These are phyloP conservation scores for Dromas ardeola DNA, from an alignment of 2,113 vertebrate genomes.

Conservation along the genomic window DNA sequence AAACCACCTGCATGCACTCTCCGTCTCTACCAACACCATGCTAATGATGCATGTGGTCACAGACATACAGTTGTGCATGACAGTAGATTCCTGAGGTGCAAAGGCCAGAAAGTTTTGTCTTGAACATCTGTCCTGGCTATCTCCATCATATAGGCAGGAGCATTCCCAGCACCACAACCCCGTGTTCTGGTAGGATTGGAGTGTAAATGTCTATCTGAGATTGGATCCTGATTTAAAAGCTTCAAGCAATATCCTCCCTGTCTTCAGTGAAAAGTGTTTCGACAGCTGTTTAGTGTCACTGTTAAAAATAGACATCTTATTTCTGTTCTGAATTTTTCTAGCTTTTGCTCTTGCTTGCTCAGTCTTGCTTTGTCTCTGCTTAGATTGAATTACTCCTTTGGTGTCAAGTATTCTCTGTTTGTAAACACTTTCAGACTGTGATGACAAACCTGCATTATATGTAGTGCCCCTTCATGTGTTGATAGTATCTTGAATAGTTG, in stretches of 20 bases:
- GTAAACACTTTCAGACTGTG: neutral
- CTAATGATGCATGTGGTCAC: neutral
- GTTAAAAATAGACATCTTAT: neutral
- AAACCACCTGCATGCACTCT: neutral
- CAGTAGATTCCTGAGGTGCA: neutral
- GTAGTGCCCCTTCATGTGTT: neutral
- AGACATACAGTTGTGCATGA: neutral
- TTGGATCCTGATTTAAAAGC: neutral
- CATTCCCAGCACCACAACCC: neutral
- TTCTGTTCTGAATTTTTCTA: neutral
- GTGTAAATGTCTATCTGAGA: neutral
- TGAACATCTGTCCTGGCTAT: neutral
- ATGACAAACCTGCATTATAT: conserved; percentile 17
- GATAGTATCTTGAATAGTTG: neutral
- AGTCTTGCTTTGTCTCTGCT: neutral
- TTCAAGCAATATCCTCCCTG: neutral
- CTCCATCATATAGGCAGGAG: neutral
- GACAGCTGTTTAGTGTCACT: neutral
- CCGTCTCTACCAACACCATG: rapidly evolving
- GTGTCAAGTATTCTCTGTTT: neutral
- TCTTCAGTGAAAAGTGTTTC: neutral
- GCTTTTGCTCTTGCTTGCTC: neutral
- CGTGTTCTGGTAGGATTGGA: neutral
- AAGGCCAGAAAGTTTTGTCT: neutral
- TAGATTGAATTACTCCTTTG: neutral